These are phyloP conservation scores for Catharus bicknelli DNA, from an alignment of 2,113 vertebrate genomes.

Conservation along the genomic window DNA sequence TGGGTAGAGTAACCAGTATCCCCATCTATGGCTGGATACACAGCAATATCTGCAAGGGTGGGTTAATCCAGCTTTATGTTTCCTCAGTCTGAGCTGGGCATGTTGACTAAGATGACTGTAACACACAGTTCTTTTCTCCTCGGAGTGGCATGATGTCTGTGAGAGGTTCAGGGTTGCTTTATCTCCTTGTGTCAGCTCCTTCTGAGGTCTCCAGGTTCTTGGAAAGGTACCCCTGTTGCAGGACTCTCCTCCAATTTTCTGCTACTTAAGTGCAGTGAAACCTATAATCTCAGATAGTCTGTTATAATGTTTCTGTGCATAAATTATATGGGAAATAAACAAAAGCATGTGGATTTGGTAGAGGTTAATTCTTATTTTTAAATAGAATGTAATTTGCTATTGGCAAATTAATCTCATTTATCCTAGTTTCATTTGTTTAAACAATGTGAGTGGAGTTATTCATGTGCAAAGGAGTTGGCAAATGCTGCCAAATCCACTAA, in stretches of 20 bases:
- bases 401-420: conserved; percentile 47
- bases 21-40: accelerated
- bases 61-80: neutral
- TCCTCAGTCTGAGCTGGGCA: neutral
- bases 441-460: conserved; percentile 10
- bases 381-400: conserved; percentile 46
- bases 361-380: neutral
- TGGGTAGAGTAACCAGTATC: neutral
- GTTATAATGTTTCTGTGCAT: neutral
- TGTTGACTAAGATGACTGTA: neutral
- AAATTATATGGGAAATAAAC: neutral
- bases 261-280: neutral
- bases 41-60: neutral
- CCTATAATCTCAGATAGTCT: neutral
- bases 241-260: neutral
- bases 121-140: neutral
- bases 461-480: conserved; percentile 27
- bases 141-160: neutral
- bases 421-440: conserved; percentile 40
- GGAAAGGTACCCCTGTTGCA: neutral
- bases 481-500: conserved; percentile 40
- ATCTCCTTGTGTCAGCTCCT: neutral
- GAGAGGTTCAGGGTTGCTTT: neutral
- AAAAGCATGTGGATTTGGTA: conserved; percentile 20
- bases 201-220: neutral